Evolutionary conservation across 2,888 invertebrate species (phyloP), one percentile per base, ranked within the genome.

Genomic region (Clistopyga incitator): DNA sequence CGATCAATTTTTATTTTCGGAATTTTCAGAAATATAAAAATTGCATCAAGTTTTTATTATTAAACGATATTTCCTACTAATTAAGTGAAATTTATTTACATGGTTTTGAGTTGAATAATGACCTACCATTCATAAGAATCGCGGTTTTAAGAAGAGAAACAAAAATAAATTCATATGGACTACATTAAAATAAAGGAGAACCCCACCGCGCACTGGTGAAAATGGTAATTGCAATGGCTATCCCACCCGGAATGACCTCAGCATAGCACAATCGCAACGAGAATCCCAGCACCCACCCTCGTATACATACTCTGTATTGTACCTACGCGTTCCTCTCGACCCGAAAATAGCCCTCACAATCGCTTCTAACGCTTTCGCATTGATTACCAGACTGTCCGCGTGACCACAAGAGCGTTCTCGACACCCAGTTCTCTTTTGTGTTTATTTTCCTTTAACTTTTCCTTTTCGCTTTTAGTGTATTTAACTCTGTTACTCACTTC

Each of bases 301-400:
- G 20, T 72, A 47, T 29, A 61, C 25, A 18, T n/a, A 20, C 38
- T 38, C 38, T 38, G 38, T 56, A 56, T 50, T 68, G 68, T 68
- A 68, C 29, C 47, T 45, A 67, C 47, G 38, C 52, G 20, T 52
- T 54, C 29, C 59, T 20, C 29, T 20, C 29, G 18, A 23, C 47
- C 34, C 67, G 45, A 68, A 47, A 56, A 64, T 70, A 76, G 61
- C 61, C 34, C 23, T 56, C 59, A 11, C 56, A 76, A 71, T 83
- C 68, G 72, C 25, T 67, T 76, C 72, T 67, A 83, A 80, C 59
- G 72, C 71, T 83, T 77, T 67, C 45, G 47, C 72, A 77, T 83
- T 72, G 79, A 76, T 83, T 80, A 80, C 70, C 50, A 54, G 64
- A 42, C 45, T 25, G 56, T 10, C 72, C 56, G 18, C 25, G 38